These are phyloP conservation scores for Pluvialis apricaria DNA, from an alignment of 2,113 vertebrate genomes.

Conservation along the genomic window DNA sequence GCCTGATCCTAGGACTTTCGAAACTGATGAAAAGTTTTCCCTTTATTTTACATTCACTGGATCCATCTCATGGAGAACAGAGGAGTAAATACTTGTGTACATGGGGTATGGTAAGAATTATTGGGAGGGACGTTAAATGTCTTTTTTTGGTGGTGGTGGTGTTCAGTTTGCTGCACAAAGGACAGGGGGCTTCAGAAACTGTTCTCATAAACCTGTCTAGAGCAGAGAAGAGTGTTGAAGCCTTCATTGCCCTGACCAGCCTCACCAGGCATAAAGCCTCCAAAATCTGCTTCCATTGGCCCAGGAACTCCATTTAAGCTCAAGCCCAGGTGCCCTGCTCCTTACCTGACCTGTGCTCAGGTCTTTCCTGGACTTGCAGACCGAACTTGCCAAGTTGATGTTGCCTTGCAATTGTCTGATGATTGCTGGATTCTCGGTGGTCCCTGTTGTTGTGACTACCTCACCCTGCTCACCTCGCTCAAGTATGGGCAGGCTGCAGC, in stretches of 20 bases:
- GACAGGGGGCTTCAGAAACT: background rate
- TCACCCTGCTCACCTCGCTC: background rate
- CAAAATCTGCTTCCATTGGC: background rate
- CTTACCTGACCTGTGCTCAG: background rate
- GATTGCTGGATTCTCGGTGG: background rate
- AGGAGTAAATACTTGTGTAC: background rate
- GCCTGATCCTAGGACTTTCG: background rate
- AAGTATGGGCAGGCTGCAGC: background rate
- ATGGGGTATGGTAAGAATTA: background rate
- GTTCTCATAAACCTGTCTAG: background rate
- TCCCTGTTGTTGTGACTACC: background rate
- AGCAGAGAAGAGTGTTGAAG: background rate
- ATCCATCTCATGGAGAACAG: background rate
- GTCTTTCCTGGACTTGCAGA: background rate
- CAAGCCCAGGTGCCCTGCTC: background rate
- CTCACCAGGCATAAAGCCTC: background rate
- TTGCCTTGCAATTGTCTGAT: background rate
- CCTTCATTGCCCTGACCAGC: background rate
- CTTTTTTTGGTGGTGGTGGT: background rate
- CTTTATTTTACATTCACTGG: background rate
- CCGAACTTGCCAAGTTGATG: background rate
- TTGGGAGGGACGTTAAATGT: too few relatives aligned
- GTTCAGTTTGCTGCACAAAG: background rate
- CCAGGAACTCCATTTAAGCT: background rate
- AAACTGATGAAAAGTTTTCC: background rate